A percentile compares a stretch with the other conserved stretches of the same genome.
Conservation (phyloP, 2,113 vertebrate species). For the Fulica atra region DNA sequence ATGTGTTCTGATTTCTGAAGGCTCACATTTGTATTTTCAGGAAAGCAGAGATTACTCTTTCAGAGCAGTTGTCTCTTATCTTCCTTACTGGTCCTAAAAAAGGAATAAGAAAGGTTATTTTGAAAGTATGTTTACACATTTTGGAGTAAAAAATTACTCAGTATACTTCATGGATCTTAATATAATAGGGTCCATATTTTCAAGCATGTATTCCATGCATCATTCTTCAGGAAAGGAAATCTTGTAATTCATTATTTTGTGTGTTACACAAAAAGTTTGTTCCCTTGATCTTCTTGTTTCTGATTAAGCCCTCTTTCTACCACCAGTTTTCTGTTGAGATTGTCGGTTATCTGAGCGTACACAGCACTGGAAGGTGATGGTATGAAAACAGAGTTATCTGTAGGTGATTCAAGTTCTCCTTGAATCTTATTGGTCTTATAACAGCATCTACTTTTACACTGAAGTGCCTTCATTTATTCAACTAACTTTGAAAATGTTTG, state of each 20-base stretch:
- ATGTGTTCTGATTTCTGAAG: not conserved
- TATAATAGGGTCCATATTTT: not conserved
- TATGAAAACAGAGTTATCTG: not conserved
- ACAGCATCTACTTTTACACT: not conserved
- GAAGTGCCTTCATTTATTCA: not conserved
- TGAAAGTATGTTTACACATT: not conserved
- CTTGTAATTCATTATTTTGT: not conserved
- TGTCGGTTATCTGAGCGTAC: rapidly evolving
- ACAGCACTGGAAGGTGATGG: not conserved
- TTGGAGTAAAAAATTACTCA: not conserved
- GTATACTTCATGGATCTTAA: not conserved
- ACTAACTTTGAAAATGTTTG: not conserved
- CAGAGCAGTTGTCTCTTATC: not conserved
- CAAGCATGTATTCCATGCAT: not conserved
- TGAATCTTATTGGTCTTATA: not conserved
- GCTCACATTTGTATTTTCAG: not conserved
- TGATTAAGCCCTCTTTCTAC: not conserved
- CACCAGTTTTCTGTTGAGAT: not conserved
- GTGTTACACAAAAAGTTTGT: not conserved
- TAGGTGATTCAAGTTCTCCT: not conserved
- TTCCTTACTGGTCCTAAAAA: not conserved
- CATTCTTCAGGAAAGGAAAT: not conserved
- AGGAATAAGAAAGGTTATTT: not conserved
- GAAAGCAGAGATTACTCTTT: not conserved
- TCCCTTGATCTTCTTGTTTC: not conserved